Conservation (phyloP, 2,797 vertebrate genomes). For the Leptatherina wallacei region DNA sequence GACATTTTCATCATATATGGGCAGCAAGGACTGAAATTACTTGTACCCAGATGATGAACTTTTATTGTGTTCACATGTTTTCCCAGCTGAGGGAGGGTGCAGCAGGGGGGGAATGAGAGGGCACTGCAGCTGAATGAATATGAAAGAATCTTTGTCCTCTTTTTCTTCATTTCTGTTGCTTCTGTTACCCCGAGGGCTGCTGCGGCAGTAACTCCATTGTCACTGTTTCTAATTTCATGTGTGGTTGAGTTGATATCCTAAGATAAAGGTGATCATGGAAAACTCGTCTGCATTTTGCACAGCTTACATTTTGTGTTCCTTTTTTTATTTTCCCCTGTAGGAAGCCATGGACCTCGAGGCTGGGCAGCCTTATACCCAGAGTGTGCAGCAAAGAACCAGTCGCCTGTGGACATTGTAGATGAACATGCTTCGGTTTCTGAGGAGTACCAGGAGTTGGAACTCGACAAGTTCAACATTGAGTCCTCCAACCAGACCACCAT, state of each 20-base stretch:
- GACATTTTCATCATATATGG: constrained; percentile 38
- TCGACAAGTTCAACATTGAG: constrained; percentile 91
- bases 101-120: constrained; percentile 28
- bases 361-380: constrained; percentile 90
- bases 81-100: constrained; percentile 40
- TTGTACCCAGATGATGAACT: constrained; percentile 51
- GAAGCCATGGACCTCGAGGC: constrained; percentile 90
- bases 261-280: constrained; percentile 26
- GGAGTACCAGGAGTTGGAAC: constrained; percentile 90
- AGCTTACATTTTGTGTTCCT: constrained; percentile 13
- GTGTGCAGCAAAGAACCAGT: constrained; percentile 92
- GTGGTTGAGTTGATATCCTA: neutral
- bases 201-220: constrained; percentile 27
- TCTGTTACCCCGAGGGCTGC: constrained; percentile 4
- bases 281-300: constrained; percentile 18
- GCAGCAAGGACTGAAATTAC: constrained; percentile 46
- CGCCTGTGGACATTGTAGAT: constrained; percentile 93
- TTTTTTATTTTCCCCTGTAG: constrained; percentile 75
- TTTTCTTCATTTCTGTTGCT: constrained; percentile 35
- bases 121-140: constrained; percentile 41
- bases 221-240: constrained; percentile 34
- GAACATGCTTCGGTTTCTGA: constrained; percentile 86
- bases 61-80: constrained; percentile 60
- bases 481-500: constrained; percentile 99
- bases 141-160: constrained; percentile 44